Conservation (phyloP, 2,797 vertebrate genomes). For the Allobates femoralis region DNA sequence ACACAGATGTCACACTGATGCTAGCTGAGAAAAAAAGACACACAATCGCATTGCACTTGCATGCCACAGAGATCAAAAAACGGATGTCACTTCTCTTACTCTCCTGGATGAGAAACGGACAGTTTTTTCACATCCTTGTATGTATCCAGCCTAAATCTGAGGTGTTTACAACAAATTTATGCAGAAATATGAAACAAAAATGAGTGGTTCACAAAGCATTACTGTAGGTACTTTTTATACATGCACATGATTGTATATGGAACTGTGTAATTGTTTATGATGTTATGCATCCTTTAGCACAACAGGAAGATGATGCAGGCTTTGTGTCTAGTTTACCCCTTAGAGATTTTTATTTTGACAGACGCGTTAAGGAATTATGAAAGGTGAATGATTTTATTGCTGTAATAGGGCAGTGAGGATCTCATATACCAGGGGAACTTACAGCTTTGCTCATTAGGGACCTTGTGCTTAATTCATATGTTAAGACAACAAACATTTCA, state of each 20-base stretch:
- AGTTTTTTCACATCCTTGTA: too few relatives aligned
- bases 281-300: slow-evolving; percentile 17
- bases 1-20: too few relatives aligned
- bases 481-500: slow-evolving; percentile 42
- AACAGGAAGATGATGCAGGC: not conserved
- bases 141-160: too few relatives aligned
- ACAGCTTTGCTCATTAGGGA: slow-evolving; percentile 36
- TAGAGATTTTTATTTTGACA: slow-evolving; percentile 53
- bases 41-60: too few relatives aligned
- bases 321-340: slow-evolving; percentile 31
- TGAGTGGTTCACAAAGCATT: too few relatives aligned
- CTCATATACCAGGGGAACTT: slow-evolving; percentile 23
- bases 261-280: not conserved
- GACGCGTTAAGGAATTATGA: slow-evolving; percentile 42
- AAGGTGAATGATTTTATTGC: slow-evolving; percentile 45
- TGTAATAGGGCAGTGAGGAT: slow-evolving; percentile 26
- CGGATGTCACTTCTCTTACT: too few relatives aligned
- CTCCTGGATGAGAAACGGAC: too few relatives aligned
- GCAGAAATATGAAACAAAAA: too few relatives aligned
- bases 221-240: not conserved
- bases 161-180: too few relatives aligned
- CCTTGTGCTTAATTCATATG: slow-evolving; percentile 22
- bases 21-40: too few relatives aligned
- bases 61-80: too few relatives aligned
- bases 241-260: not conserved